Evolutionary conservation across 2,797 vertebrate genomes (phyloP).

Genomic region (Propithecus perrieri): DNA sequence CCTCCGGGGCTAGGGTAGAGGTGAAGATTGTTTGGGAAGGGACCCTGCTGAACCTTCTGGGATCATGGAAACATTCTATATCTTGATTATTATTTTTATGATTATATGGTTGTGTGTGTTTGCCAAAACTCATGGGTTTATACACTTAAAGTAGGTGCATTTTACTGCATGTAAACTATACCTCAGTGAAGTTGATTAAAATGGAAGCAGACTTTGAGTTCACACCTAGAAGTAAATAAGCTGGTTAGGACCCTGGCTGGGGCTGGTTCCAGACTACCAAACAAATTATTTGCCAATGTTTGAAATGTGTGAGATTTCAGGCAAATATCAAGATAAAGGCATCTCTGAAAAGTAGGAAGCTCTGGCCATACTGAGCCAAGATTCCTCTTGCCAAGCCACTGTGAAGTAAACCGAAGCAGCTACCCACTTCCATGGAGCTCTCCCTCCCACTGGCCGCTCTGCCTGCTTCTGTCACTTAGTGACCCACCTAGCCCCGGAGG

Average conservation of each 20-base stretch:
- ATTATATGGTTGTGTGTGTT: not conserved
- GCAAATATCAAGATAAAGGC: not conserved
- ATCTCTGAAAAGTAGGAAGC: not conserved
- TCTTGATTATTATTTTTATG: not conserved
- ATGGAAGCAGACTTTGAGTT: not conserved
- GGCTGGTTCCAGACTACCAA: not conserved
- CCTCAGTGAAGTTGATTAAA: not conserved
- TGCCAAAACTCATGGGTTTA: not conserved
- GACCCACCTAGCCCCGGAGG: too few species aligned
- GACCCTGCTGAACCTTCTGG: not conserved
- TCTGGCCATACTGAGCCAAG: not conserved
- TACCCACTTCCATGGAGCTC: fast-evolving
- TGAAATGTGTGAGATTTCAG: not conserved
- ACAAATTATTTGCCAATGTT: not conserved
- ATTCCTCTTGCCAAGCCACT: not conserved
- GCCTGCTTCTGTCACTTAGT: not conserved
- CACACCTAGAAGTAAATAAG: not conserved
- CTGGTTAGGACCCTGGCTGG: not conserved
- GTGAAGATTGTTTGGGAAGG: not conserved
- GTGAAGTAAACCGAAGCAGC: not conserved
- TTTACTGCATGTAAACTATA: not conserved
- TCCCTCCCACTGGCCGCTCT: not conserved
- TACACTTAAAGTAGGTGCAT: not conserved
- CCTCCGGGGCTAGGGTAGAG: not conserved
- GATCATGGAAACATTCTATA: not conserved